Conservation (phyloP, 2,888 invertebrate genomes). For the Dryobotodes eremita region DNA sequence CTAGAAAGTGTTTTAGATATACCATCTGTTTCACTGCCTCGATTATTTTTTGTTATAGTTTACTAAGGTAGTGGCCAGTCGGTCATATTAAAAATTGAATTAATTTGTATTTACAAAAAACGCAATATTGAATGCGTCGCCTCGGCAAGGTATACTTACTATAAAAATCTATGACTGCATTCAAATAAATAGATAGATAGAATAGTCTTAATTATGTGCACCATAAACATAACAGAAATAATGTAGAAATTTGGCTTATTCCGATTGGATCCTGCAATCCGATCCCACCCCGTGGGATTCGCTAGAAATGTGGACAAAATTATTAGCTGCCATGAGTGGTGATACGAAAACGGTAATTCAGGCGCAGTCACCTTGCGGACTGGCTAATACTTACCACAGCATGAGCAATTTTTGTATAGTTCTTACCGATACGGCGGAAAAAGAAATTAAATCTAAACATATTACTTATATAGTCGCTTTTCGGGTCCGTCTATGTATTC, state of each 20-base stretch:
- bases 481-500: background rate
- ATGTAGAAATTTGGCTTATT: background rate
- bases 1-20: conserved; percentile 33
- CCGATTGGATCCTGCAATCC: background rate
- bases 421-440: too few relatives aligned
- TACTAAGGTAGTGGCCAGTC: background rate
- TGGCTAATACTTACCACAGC: background rate
- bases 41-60: background rate
- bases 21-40: background rate
- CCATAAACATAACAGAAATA: background rate
- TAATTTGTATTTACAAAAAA: background rate
- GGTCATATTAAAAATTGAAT: background rate
- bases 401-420: background rate
- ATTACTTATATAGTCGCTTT: too few relatives aligned
- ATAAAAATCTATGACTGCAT: background rate
- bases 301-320: background rate
- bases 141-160: background rate
- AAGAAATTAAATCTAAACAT: background rate
- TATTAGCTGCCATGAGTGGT: background rate
- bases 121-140: too few relatives aligned
- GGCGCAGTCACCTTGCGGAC: too few relatives aligned
- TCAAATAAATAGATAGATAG: background rate
- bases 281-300: background rate
- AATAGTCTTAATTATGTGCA: background rate
- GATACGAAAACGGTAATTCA: background rate